These are phyloP conservation scores for Choristoneura rosaceana DNA, from an alignment of 2,888 invertebrate species.

Conservation along the genomic window DNA sequence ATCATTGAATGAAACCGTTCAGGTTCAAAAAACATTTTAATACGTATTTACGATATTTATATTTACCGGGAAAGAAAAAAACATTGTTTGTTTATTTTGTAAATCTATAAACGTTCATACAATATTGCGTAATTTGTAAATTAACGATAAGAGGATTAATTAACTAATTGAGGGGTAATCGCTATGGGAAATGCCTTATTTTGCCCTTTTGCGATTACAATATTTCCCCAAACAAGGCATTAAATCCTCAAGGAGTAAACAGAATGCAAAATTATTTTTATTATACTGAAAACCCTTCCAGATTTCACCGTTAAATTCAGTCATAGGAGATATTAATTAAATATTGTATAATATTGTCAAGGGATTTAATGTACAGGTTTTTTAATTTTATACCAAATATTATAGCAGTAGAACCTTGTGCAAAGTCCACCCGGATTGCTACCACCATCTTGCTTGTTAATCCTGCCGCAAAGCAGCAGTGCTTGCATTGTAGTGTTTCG, in stretches of 20 bases:
- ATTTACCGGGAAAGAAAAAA: neutral
- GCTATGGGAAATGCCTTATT: constrained; percentile 13
- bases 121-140: neutral
- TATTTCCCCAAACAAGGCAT: neutral
- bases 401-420: no score
- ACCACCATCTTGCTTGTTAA: no score
- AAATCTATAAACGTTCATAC: neutral
- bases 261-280: constrained; percentile 4
- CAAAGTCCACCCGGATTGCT: no score
- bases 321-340: no score
- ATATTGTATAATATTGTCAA: no score
- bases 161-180: constrained; percentile 33
- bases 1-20: no score
- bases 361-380: no score
- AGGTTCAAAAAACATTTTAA: no score
- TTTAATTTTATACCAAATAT: no score
- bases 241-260: constrained; percentile 17
- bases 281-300: neutral
- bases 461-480: no score
- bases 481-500: no score
- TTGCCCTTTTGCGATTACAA: neutral
- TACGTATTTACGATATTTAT: no score
- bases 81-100: neutral
- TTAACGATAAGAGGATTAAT: constrained; percentile 33
- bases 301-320: neutral